Base-by-base conservation (phyloP, 2,888 invertebrate species). In the Drosophila ustulata region DNA sequence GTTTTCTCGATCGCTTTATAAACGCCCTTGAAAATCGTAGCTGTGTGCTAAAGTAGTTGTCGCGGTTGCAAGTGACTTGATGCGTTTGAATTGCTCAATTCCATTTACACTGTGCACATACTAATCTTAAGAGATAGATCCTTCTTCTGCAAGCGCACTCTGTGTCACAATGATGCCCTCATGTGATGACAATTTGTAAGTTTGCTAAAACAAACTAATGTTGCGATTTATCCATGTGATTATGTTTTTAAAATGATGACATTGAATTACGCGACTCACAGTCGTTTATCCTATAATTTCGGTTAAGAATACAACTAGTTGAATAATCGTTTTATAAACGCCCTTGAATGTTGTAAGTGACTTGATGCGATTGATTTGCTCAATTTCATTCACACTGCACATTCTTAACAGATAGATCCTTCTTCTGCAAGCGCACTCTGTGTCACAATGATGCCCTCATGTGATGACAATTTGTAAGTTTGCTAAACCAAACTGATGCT, bases 391-490 rank as follows among this genome's bases (percentile, higher is more conserved):
- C 18, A 18, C 1, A 1, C 18, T 18, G 18, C 18, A 18, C 18
- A 1, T 18, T 18, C 18, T 18, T 2, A 18, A 18, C 18, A 18
- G n/a, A 32, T 41, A 32, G 34, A 46, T 56, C 4, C 30, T 28
- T n/a, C 3, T 9, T 25, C 11, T 34, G 82, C 82, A 83, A 79
- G 85, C 58, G 83, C 83, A 83, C 83, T 83, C 88, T 83, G 88
- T 88, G 78, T 78, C 80, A 88, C 82, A 47, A 71, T 70, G 71
- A 13, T 28, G 50, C 0, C 66, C 59, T 62, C 73, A 68, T 80
- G 78, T 84, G 84, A 82, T 59, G 70, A 82, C 86, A 84, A 88
- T 84, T 84, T 84, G 80, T 88, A 23, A 78, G 28, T 76, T 88
- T 83, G 83, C 83, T 51, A 88, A 9, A 83, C 1, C 9, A 82